A percentile compares a stretch with the other conserved stretches of the same genome.
phyloP scores from a whole-genome alignment of 2,797 vertebrate species.

The Sebastes matsubarae region DNA sequence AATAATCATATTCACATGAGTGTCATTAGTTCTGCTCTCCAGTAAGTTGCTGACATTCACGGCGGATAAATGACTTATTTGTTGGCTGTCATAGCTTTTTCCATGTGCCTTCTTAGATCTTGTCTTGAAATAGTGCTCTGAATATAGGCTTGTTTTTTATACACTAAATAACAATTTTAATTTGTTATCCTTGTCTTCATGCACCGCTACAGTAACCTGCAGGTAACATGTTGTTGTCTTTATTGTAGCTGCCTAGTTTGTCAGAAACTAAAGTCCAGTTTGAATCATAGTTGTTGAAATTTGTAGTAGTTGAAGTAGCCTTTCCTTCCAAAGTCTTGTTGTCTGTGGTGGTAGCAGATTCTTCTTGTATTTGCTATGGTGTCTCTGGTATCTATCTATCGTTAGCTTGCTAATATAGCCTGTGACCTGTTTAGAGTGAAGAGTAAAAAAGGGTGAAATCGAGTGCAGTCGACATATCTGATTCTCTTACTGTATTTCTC shows the following conservation, averaged over 20 bases:
- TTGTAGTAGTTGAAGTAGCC: neutral
- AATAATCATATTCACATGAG: neutral
- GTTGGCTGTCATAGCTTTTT: neutral
- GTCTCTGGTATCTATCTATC: neutral
- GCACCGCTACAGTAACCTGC: constrained; percentile 44
- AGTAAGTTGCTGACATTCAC: neutral
- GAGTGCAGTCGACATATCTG: too few relatives aligned
- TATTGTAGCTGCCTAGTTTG: neutral
- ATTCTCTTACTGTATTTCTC: neutral
- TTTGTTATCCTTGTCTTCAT: constrained; percentile 3
- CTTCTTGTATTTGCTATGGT: neutral
- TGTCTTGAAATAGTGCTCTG: neutral
- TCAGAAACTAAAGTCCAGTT: neutral
- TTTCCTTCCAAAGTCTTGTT: neutral
- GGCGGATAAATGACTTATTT: neutral
- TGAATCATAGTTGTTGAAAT: neutral
- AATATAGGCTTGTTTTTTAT: neutral
- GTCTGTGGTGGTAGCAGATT: neutral
- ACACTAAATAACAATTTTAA: neutral
- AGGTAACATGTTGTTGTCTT: constrained; percentile 56
- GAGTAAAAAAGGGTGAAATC: too few relatives aligned
- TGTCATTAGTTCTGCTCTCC: neutral
- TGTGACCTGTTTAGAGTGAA: too few relatives aligned
- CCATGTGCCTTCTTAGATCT: neutral
- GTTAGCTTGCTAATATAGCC: too few relatives aligned